These are phyloP conservation scores for Eufriesea mexicana DNA, from an alignment of 1,140 invertebrate species.

Conservation along the genomic window DNA sequence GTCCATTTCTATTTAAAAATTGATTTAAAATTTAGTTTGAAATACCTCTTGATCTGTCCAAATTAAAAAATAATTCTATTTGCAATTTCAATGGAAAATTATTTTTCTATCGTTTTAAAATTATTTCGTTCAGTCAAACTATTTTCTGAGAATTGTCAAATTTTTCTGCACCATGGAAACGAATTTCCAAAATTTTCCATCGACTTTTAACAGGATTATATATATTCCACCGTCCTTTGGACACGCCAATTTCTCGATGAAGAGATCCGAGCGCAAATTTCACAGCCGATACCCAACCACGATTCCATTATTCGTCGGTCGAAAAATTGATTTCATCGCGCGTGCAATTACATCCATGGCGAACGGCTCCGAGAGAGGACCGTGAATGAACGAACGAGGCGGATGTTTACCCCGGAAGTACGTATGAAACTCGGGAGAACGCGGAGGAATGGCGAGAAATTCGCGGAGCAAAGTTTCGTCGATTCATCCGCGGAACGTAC, in stretches of 20 bases:
- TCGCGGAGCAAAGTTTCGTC: neutral
- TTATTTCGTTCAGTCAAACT: no score
- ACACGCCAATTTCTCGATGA: neutral
- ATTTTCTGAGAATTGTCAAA: neutral
- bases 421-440: slow-evolving; percentile 8
- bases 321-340: slow-evolving; percentile 28
- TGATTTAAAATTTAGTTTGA: neutral
- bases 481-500: slow-evolving; percentile 9
- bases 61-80: neutral
- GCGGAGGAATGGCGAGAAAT: neutral
- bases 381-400: neutral
- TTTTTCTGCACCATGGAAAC: no score
- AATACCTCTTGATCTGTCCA: neutral
- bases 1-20: no score
- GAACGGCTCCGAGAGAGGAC: neutral
- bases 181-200: neutral
- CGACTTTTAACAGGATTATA: neutral
- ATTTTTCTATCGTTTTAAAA: no score
- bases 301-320: neutral
- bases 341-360: neutral
- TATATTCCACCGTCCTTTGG: no score
- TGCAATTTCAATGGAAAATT: no score
- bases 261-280: neutral
- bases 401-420: neutral
- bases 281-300: neutral